Conservation (phyloP, 2,113 vertebrate genomes). For the Embiotoca jacksoni region DNA sequence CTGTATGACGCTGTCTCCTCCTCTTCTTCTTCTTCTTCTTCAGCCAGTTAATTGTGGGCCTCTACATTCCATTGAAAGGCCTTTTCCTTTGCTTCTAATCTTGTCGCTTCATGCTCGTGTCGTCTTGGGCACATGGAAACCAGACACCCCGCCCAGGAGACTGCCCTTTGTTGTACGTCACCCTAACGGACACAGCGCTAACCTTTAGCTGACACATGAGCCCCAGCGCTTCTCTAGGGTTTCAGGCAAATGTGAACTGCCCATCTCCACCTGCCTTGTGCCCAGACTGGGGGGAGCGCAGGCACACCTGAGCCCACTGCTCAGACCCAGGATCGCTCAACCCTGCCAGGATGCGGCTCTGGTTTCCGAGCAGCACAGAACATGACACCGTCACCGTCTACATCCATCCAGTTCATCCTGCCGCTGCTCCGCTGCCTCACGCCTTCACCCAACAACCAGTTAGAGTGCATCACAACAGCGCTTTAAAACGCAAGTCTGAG, state of each 20-base stretch:
- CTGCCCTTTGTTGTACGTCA: slow-evolving; percentile 76
- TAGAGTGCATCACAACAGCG: slow-evolving; percentile 16
- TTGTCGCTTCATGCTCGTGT: slow-evolving; percentile 47
- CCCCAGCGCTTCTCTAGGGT: slow-evolving; percentile 68
- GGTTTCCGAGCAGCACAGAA: slow-evolving; percentile 77
- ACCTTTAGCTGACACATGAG: slow-evolving; percentile 79
- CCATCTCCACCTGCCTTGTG: slow-evolving; percentile 62
- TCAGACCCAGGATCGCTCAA: slow-evolving; percentile 68
- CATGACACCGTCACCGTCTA: slow-evolving; percentile 63
- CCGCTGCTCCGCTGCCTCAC: slow-evolving; percentile 51
- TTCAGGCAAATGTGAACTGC: slow-evolving; percentile 76
- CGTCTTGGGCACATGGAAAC: slow-evolving; percentile 63
- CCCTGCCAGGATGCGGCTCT: slow-evolving; percentile 72
- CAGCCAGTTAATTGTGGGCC: background rate
- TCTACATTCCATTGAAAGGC: slow-evolving; percentile 39
- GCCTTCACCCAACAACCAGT: slow-evolving; percentile 33
- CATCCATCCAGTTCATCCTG: slow-evolving; percentile 49
- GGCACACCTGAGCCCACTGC: slow-evolving; percentile 77
- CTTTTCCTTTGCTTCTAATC: slow-evolving; percentile 53
- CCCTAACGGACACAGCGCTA: slow-evolving; percentile 65
- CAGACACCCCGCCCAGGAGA: slow-evolving; percentile 61
- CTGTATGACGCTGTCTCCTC: slow-evolving; percentile 21
- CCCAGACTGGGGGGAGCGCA: slow-evolving; percentile 54
- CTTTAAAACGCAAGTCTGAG: slow-evolving; percentile 24
- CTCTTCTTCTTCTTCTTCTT: background rate